Conservation (phyloP, 2,888 invertebrate genomes). For the Rhagium mordax region DNA sequence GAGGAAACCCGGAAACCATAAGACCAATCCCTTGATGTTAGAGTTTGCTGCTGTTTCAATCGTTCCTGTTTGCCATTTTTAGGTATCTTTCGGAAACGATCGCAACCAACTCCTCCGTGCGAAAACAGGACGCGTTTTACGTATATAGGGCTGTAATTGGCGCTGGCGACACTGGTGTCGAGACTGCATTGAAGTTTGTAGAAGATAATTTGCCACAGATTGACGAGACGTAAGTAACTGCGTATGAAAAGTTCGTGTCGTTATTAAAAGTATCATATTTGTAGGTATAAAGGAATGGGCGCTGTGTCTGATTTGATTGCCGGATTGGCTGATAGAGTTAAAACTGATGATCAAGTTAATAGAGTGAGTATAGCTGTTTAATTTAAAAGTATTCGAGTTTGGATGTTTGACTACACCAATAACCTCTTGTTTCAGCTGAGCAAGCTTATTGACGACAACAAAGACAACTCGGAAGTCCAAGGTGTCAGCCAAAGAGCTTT, state of each 20-base stretch:
- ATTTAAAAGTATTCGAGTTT: too few relatives aligned
- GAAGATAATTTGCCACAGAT: slow-evolving; percentile 39
- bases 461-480: neutral
- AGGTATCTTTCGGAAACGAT: slow-evolving; percentile 48
- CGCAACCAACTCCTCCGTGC: slow-evolving; percentile 36
- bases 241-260: neutral
- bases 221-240: slow-evolving; percentile 35
- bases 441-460: slow-evolving; percentile 1
- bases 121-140: slow-evolving; percentile 45
- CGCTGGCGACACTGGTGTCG: slow-evolving; percentile 37
- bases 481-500: neutral
- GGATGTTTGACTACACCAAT: too few relatives aligned
- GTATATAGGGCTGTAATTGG: slow-evolving; percentile 43
- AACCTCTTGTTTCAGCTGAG: neutral
- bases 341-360: slow-evolving; percentile 29
- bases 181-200: slow-evolving; percentile 45
- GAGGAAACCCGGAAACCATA: too few relatives aligned
- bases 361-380: too few relatives aligned
- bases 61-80: slow-evolving; percentile 68
- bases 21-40: too few relatives aligned
- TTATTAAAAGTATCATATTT: slow-evolving; percentile 12
- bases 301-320: slow-evolving; percentile 30
- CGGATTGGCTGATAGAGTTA: slow-evolving; percentile 40
- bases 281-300: slow-evolving; percentile 44
- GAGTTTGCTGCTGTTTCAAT: too few relatives aligned